Evolutionary conservation across 2,113 vertebrate species (phyloP).

Genomic region (Menura novaehollandiae): DNA sequence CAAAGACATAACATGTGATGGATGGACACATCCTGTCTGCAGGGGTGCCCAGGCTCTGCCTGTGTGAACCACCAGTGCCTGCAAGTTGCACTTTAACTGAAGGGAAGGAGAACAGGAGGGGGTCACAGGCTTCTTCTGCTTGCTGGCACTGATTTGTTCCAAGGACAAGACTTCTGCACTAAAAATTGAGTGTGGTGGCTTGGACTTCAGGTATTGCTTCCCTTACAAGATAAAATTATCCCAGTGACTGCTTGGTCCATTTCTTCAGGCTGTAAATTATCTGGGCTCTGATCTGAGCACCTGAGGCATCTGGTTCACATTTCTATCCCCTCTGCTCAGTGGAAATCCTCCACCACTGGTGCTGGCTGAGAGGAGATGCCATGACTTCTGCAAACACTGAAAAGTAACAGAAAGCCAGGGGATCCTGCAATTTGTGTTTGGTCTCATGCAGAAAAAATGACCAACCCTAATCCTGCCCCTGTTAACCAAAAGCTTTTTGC

Average conservation of each 20-base stretch:
- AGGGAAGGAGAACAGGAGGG: background rate
- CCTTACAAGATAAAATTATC: background rate
- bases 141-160: background rate
- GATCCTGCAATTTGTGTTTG: background rate
- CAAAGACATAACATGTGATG: background rate
- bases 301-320: background rate
- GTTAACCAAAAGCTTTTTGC: background rate
- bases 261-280: background rate
- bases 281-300: background rate
- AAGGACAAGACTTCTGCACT: background rate
- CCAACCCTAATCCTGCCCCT: background rate
- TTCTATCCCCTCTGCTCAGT: background rate
- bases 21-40: background rate
- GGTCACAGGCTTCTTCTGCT: background rate
- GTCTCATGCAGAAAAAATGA: background rate
- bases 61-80: background rate
- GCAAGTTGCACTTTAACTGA: background rate
- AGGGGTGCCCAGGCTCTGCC: background rate
- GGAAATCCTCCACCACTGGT: background rate
- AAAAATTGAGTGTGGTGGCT: background rate
- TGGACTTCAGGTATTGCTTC: background rate
- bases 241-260: background rate
- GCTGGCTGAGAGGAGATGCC: background rate
- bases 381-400: background rate
- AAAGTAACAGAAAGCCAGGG: background rate